Evolutionary conservation across 2,113 vertebrate genomes (phyloP).

Genomic region (Phoxinus phoxinus): DNA sequence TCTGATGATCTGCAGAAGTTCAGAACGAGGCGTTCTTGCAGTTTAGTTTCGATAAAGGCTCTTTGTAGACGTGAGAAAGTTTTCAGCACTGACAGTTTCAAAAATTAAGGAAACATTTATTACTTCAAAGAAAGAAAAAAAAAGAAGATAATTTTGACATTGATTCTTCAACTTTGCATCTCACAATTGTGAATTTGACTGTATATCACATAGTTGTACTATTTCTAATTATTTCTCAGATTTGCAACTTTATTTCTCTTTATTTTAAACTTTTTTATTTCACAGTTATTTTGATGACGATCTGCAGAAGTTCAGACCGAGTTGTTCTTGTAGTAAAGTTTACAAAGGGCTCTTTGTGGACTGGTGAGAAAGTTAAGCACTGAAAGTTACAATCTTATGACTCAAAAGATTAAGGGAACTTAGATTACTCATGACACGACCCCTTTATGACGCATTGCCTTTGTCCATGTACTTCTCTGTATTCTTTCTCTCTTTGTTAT

Average conservation of each 20-base stretch:
- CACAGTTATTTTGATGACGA: background rate
- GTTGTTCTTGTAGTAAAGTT: background rate
- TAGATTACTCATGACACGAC: background rate
- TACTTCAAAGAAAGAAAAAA: background rate
- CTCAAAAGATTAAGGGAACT: background rate
- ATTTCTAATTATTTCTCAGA: background rate
- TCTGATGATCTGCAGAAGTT: background rate
- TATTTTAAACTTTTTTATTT: background rate
- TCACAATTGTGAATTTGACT: background rate
- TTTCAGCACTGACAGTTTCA: background rate
- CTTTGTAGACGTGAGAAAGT: background rate
- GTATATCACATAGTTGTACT: background rate
- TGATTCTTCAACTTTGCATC: background rate
- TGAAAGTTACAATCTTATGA: background rate
- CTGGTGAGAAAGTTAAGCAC: background rate
- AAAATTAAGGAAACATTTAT: too few species aligned
- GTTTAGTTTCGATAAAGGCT: background rate
- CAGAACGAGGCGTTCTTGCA: background rate
- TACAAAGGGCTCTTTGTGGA: background rate
- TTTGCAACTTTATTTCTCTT: background rate
- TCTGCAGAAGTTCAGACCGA: background rate
- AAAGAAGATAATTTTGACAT: background rate
- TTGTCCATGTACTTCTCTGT: background rate
- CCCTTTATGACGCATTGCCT: background rate
- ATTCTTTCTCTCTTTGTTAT: background rate